phyloP scores from a whole-genome alignment of 1,140 invertebrate species.

The Achroia grisella region DNA sequence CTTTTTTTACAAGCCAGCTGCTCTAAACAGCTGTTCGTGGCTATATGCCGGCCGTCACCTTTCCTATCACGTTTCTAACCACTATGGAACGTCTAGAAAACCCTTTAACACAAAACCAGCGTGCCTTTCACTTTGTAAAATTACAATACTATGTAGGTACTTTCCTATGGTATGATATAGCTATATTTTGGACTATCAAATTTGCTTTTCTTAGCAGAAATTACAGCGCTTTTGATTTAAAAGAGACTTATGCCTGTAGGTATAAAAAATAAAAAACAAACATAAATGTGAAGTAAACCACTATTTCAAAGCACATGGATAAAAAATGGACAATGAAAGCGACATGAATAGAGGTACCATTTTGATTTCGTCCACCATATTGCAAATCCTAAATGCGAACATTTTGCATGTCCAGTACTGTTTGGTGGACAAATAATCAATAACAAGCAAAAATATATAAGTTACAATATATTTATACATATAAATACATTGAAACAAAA shows the following conservation, averaged over 20 bases:
- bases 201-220: not conserved
- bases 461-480: conserved; percentile 23
- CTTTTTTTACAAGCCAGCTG: conserved; percentile 60
- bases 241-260: not conserved
- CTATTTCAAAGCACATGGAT: conserved; percentile 2
- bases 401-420: conserved; percentile 33
- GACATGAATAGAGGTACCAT: conserved; percentile 57
- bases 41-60: conserved; percentile 44
- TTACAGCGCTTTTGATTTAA: too few relatives aligned
- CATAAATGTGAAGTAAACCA: not conserved
- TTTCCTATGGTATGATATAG: not conserved
- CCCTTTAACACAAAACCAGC: not conserved
- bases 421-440: not conserved
- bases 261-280: not conserved
- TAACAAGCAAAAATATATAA: conserved; percentile 2
- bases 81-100: not conserved
- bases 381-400: conserved; percentile 61
- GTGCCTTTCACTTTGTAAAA: conserved; percentile 3
- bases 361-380: conserved; percentile 71
- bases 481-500: conserved; percentile 48
- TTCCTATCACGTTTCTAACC: conserved; percentile 1
- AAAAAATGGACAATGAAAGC: conserved; percentile 26
- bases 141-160: conserved; percentile 4
- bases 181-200: not conserved
- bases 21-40: conserved; percentile 66